These are phyloP conservation scores for Intellagama lesueurii DNA, from an alignment of 2,797 vertebrate genomes.

Conservation along the genomic window DNA sequence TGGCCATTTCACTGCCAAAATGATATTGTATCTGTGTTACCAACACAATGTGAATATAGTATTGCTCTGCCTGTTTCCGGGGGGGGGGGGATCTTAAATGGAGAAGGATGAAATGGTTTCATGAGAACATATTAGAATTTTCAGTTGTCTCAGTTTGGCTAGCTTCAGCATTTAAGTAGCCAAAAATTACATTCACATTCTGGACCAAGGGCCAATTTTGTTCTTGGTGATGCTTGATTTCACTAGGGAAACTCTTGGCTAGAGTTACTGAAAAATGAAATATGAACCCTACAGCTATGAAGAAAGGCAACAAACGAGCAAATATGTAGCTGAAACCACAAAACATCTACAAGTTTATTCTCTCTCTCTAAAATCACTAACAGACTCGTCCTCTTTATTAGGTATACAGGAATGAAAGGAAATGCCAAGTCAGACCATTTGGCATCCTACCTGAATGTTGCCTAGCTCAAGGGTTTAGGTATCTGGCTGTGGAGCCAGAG, in stretches of 20 bases:
- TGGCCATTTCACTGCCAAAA: background rate
- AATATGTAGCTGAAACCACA: slow-evolving; percentile 34
- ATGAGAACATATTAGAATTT: slow-evolving; percentile 14
- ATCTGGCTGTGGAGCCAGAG: too few relatives aligned
- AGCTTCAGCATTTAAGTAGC: slow-evolving; percentile 25
- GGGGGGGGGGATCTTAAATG: slow-evolving; percentile 37
- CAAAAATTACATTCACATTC: slow-evolving; percentile 28
- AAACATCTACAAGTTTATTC: background rate
- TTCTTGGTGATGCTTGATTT: slow-evolving; percentile 20
- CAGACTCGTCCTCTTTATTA: background rate
- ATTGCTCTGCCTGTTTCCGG: background rate
- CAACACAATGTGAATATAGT: background rate
- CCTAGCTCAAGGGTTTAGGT: too few relatives aligned
- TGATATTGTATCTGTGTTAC: background rate
- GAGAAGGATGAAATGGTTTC: background rate
- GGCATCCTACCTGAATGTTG: background rate
- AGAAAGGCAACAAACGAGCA: slow-evolving; percentile 7
- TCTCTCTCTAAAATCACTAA: background rate
- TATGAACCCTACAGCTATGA: slow-evolving; percentile 13
- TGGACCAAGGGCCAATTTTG: slow-evolving; percentile 11
- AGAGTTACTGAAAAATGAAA: slow-evolving; percentile 29
- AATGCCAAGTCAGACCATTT: background rate
- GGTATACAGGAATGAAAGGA: background rate
- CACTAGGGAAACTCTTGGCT: background rate
- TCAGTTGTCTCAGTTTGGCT: slow-evolving; percentile 26